Conservation (phyloP, 2,888 invertebrate genomes). For the Hirtodrosophila cameraria region DNA sequence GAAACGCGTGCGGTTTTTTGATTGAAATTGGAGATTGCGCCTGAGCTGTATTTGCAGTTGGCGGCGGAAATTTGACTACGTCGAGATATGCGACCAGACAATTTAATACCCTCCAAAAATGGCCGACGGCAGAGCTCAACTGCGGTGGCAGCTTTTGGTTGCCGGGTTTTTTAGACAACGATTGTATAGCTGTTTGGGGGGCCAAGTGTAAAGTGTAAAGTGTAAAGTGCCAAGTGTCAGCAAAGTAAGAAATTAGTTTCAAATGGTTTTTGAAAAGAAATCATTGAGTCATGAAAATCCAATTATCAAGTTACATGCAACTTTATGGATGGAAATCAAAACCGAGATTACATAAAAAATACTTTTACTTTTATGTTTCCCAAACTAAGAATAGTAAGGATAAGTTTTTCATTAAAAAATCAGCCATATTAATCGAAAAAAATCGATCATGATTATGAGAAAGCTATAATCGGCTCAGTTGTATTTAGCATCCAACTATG, state of each 20-base stretch:
- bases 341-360: too few species aligned
- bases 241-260: slow-evolving; percentile 65
- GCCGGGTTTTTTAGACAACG: slow-evolving; percentile 2
- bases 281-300: slow-evolving; percentile 23
- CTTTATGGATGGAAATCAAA: too few species aligned
- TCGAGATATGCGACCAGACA: slow-evolving; percentile 72
- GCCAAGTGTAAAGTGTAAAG: slow-evolving; percentile 42
- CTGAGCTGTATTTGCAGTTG: slow-evolving; percentile 64
- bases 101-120: slow-evolving; percentile 62
- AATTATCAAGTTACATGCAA: slow-evolving; percentile 23
- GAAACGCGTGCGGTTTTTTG: slow-evolving; percentile 69
- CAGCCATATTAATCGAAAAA: too few species aligned
- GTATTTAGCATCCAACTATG: too few species aligned
- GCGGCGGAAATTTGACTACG: slow-evolving; percentile 75
- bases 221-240: slow-evolving; percentile 51
- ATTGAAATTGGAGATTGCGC: slow-evolving; percentile 77
- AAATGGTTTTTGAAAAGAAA: slow-evolving; percentile 39
- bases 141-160: slow-evolving; percentile 48
- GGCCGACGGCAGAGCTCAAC: slow-evolving; percentile 51
- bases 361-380: too few species aligned
- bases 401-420: too few species aligned
- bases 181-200: slow-evolving; percentile 2
- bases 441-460: too few species aligned
- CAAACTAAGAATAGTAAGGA: too few species aligned
- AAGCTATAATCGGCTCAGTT: too few species aligned